Evolutionary conservation across 2,888 invertebrate species (phyloP).

Genomic region (Eustalomyia histrio): DNA sequence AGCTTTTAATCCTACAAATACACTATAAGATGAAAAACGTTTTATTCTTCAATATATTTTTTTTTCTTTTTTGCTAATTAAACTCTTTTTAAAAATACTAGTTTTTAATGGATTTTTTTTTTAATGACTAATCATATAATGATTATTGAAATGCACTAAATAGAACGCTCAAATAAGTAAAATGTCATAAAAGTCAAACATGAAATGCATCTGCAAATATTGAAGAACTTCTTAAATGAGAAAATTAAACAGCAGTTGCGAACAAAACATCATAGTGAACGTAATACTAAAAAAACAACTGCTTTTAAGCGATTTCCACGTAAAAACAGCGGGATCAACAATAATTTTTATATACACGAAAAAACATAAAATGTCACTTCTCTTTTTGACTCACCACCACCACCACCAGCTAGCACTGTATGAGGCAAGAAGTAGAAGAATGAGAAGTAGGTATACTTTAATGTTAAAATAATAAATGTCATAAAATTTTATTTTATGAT

Average conservation of each 20-base stretch:
- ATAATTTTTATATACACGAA: conserved; percentile 39
- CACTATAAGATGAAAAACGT: conserved; percentile 23
- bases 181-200: conserved; percentile 51
- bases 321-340: conserved; percentile 62
- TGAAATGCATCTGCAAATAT: conserved; percentile 49
- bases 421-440: background rate
- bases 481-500: conserved; percentile 67
- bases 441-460: background rate
- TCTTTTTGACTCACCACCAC: conserved; percentile 24
- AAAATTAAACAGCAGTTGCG: conserved; percentile 36
- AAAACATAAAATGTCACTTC: conserved; percentile 58
- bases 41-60: conserved; percentile 1
- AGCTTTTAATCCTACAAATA: conserved; percentile 5
- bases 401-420: no score
- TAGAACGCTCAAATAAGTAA: conserved; percentile 46
- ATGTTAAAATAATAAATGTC: conserved; percentile 47
- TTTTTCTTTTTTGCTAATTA: background rate
- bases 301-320: conserved; percentile 56
- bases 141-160: conserved; percentile 46
- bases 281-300: conserved; percentile 47
- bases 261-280: conserved; percentile 30
- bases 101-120: conserved; percentile 1
- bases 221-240: conserved; percentile 16
- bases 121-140: conserved; percentile 47
- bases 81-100: background rate